Conservation (phyloP, 2,797 vertebrate genomes). For the Hephaestus fuliginosus region DNA sequence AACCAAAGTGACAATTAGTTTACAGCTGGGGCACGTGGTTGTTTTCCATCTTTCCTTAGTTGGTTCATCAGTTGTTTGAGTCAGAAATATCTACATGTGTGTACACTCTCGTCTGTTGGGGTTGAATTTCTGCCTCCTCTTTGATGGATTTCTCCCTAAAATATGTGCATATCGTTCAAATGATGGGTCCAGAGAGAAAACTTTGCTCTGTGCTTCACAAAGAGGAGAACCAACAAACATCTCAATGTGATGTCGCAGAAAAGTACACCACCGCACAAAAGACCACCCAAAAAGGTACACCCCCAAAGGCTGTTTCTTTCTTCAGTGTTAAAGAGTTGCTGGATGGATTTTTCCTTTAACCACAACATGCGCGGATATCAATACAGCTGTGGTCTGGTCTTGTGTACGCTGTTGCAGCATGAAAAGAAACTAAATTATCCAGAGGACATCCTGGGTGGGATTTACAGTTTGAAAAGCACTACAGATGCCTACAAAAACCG, state of each 20-base stretch:
- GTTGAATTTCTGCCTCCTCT: neutral
- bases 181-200: too few species aligned
- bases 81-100: neutral
- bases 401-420: slow-evolving; percentile 23
- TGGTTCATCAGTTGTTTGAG: neutral
- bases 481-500: slow-evolving; percentile 30
- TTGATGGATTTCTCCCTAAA: neutral
- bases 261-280: neutral
- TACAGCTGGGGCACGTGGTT: too few species aligned
- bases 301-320: neutral
- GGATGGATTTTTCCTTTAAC: slow-evolving; percentile 26
- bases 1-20: too few species aligned
- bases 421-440: slow-evolving; percentile 40
- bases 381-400: slow-evolving; percentile 14
- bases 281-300: neutral
- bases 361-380: neutral
- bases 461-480: slow-evolving; percentile 29
- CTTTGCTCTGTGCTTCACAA: too few species aligned
- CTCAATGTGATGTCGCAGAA: neutral
- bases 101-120: too few species aligned
- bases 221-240: too few species aligned
- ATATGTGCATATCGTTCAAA: neutral
- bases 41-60: too few species aligned
- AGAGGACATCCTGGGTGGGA: slow-evolving; percentile 39
- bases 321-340: neutral